A percentile compares a stretch with the other conserved stretches of the same genome.
Conservation (phyloP, 1,140 invertebrate species). For the Pristionchus pacificus region DNA sequence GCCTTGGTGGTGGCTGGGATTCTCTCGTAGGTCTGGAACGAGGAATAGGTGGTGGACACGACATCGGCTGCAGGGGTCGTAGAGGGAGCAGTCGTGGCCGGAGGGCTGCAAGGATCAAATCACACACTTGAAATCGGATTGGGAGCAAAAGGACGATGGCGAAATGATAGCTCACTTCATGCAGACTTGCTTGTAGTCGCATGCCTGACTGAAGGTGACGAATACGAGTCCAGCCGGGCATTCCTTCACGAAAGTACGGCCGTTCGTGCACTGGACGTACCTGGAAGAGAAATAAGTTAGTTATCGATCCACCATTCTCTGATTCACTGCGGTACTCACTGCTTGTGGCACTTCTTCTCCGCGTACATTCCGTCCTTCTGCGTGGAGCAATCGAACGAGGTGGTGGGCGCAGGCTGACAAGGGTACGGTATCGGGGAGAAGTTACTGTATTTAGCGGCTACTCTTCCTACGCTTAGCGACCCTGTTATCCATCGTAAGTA, state of each 20-base stretch:
- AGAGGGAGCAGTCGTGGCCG: conserved; percentile 1
- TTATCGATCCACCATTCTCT: neutral
- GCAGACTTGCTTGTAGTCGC: conserved; percentile 6
- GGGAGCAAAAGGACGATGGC: neutral
- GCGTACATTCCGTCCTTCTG: neutral
- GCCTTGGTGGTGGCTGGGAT: neutral
- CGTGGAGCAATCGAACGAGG: neutral
- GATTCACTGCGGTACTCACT: neutral
- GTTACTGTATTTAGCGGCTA: too few species aligned
- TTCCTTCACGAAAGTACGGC: neutral
- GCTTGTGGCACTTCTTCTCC: neutral
- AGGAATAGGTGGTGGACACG: neutral
- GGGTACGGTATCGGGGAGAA: neutral
- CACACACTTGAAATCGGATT: neutral
- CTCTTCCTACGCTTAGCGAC: too few species aligned
- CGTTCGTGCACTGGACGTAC: conserved; percentile 6
- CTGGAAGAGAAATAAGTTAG: neutral
- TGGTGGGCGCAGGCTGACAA: neutral
- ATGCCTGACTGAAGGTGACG: neutral
- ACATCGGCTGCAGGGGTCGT: neutral
- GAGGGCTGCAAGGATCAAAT: neutral
- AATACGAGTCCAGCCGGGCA: conserved; percentile 5
- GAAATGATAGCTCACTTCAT: neutral
- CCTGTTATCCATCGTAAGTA: conserved; percentile 2
- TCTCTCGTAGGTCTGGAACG: neutral